Base-by-base conservation (phyloP, 35 echinoderm and acorn worm species). In the Ophioderma brevispina region DNA sequence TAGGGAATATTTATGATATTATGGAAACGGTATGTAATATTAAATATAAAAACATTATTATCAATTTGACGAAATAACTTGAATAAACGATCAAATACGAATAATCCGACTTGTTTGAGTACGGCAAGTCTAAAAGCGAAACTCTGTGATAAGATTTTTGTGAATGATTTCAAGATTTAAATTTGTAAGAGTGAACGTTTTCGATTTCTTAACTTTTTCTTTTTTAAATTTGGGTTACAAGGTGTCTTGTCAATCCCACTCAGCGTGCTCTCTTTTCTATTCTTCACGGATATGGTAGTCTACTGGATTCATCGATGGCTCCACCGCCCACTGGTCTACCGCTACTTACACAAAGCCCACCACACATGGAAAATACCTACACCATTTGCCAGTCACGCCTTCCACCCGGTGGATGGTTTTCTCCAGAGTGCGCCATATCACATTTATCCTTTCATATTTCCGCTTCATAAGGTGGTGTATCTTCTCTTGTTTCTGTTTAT, bases 301-400 rank as follows among this genome's bases (percentile, higher is more conserved):
- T 99, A 99, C 64, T 99, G 97, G 97, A 95, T 99, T 56, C 97
- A 99, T 34, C 87, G 97, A 25, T 92, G 90, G 46, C 79, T 99
- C 21, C 97, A 99, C 35, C 93, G 95, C 37, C 94, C 85, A 18
- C 19, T 88, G 0, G 30, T 99, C 79, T 99, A 99, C 88, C 80
- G 82, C 31, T 84, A 87, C 84, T 43, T 99, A 64, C 97, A 99
- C 85, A 99, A 99, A 76, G 55, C 37, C 19, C 97, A 99, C 77
- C 97, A 99, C 64, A 89, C 55, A 39, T 99, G 94, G 90, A 99
- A 99, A 36, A 81, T 99, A 23, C 91, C 97, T 1, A 99, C 97
- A 0, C 97, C 97, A 30, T 99, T 99, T 81, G 97, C 97, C 23
- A 95, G 93, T 81, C 97, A 99, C 78, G 97, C 97, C 46, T 99